Conservation (phyloP, 2,888 invertebrate genomes). For the Caenorhabditis sp. region DNA sequence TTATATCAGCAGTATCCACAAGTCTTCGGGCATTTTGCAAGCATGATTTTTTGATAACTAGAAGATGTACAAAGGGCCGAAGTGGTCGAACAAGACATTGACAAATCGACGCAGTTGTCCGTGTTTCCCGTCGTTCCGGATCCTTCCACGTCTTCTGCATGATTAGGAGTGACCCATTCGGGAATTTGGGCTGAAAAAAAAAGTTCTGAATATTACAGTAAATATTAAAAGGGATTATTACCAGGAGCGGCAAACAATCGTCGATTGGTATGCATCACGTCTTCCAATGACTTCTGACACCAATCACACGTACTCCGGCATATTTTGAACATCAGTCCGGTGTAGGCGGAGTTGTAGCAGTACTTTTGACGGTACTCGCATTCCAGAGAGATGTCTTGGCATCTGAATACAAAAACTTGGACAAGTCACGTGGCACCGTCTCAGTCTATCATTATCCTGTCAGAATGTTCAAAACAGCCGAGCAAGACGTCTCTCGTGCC, state of each 20-base stretch:
- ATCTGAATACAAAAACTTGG: constrained; percentile 32
- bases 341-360: constrained; percentile 30
- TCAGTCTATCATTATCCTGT: background rate
- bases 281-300: constrained; percentile 42
- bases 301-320: constrained; percentile 50
- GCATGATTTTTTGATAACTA: constrained; percentile 46
- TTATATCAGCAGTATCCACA: constrained; percentile 38
- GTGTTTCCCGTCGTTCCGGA: constrained; percentile 10
- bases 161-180: background rate
- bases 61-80: constrained; percentile 16
- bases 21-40: constrained; percentile 46
- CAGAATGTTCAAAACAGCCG: background rate
- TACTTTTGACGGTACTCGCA: constrained; percentile 33
- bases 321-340: constrained; percentile 51
- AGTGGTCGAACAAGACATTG: constrained; percentile 26
- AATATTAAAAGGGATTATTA: too few species aligned
- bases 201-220: background rate
- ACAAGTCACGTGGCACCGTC: background rate
- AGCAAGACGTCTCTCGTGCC: too few species aligned
- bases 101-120: constrained; percentile 23
- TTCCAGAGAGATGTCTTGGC: constrained; percentile 40
- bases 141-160: constrained; percentile 13
- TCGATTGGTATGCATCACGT: constrained; percentile 8
- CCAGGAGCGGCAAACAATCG: constrained; percentile 8
- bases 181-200: constrained; percentile 9